A percentile compares a stretch with the other conserved stretches of the same genome.
Conservation (phyloP, 2,113 vertebrate species). For the Miniopterus natalensis region DNA sequence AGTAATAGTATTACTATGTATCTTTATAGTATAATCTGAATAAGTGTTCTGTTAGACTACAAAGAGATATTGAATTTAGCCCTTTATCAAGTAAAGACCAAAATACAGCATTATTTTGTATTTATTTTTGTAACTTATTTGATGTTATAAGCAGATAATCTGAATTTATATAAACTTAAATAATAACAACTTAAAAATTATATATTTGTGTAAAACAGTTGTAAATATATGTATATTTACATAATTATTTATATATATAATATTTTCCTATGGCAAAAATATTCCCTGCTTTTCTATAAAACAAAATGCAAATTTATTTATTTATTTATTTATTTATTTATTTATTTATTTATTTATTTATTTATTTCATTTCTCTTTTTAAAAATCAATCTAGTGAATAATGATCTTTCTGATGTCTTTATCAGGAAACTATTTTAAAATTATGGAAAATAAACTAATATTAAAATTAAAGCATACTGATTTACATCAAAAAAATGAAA, state of each 20-base stretch:
- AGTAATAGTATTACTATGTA: neutral
- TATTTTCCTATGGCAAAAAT: neutral
- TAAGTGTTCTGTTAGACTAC: neutral
- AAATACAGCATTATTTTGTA: neutral
- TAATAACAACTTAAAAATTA: neutral
- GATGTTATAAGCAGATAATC: neutral
- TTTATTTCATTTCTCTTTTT: neutral
- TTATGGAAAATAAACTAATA: constrained; percentile 39
- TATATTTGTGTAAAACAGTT: neutral
- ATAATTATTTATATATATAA: neutral
- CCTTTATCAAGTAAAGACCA: neutral
- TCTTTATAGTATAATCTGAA: neutral
- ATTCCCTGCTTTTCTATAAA: neutral
- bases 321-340: too few species aligned
- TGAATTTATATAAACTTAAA: neutral
- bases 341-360: too few species aligned
- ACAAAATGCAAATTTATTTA: neutral
- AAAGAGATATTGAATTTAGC: neutral
- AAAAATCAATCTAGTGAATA: neutral
- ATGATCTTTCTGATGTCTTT: neutral
- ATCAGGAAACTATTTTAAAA: neutral
- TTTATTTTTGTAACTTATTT: neutral
- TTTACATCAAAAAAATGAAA: neutral
- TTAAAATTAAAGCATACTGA: neutral
- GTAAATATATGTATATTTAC: neutral